Conservation (phyloP, 2,888 invertebrate genomes). For the Xestoiulus laeticollis region DNA sequence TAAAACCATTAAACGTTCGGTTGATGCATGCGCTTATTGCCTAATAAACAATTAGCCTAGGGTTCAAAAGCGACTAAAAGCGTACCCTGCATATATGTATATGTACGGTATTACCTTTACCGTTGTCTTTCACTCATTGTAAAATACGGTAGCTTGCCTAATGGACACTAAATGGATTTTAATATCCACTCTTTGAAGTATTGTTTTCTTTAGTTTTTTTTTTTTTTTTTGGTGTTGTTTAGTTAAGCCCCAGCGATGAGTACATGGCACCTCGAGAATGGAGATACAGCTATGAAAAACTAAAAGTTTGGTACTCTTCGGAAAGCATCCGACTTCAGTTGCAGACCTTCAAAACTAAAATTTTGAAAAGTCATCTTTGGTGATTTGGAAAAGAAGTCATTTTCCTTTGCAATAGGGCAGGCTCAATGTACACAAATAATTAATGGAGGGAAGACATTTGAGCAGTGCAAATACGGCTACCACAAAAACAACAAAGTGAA, state of each 20-base stretch:
- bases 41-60: constrained; percentile 37
- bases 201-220: constrained; percentile 21
- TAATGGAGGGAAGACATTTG: constrained; percentile 4
- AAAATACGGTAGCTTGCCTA: constrained; percentile 20
- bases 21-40: not conserved
- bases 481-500: not conserved
- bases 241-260: not conserved
- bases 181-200: constrained; percentile 29
- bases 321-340: not conserved
- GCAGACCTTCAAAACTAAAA: not conserved
- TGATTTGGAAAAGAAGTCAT: not conserved
- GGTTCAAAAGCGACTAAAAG: constrained; percentile 28
- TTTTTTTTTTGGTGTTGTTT: not conserved
- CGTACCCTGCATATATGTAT: not conserved
- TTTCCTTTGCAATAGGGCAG: not conserved
- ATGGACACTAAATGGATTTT: constrained; percentile 33
- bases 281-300: not conserved
- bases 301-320: not conserved
- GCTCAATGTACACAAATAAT: not conserved
- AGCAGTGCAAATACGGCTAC: constrained; percentile 7
- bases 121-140: not conserved
- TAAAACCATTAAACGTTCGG: constrained; percentile 16
- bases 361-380: constrained; percentile 18
- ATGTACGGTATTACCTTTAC: no score
- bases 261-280: not conserved